Evolutionary conservation across 1,140 invertebrate genomes (phyloP), one percentile per base, ranked within the genome.

Genomic region (Drosophila sp.): DNA sequence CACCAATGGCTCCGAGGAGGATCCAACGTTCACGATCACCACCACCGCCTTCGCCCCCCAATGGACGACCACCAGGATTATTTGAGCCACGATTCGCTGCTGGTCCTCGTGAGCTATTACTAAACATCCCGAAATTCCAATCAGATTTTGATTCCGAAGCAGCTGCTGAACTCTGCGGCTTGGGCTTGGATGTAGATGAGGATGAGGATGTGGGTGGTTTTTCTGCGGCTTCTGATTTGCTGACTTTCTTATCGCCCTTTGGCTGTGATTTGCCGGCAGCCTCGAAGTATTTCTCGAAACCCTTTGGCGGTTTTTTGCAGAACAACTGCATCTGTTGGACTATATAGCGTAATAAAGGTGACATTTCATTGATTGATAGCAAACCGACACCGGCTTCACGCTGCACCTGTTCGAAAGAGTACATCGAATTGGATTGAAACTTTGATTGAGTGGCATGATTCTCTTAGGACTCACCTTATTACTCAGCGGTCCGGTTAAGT

Each of bases 231-330:
- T 75, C 91, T 68, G 72, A 62, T 66, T 82, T 81, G 23, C 55
- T 74, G n/a, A 93, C 72, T 50, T 91, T 73, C 62, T 94, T 94
- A 11, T 71, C 79, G 86, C 94, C 70, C 72, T 71, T 90, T 1
- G 73, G 68, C 25, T 58, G 58, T 8, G 68, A 73, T 11, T 75
- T 93, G 58, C 92, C 93, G 77, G 92, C 92, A 71, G 94, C 94
- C 90, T 95, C 94, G 81, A 97, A 98, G 92, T 96, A 98, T 83
- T 98, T 98, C 92, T 98, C 97, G 92, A 98, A 98, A 23, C 97
- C 97, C 93, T 98, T 98, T 0, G 97, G 91, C 6, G 96, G 95
- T 41, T 92, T 92, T 35, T 92, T 91, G 72, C 91, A 91, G 2
- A 91, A 80, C 27, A 81, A 23, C 17, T 89, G 83, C 17, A 91